phyloP scores from a whole-genome alignment of 2,113 vertebrate species.

The Noctilio leporinus region DNA sequence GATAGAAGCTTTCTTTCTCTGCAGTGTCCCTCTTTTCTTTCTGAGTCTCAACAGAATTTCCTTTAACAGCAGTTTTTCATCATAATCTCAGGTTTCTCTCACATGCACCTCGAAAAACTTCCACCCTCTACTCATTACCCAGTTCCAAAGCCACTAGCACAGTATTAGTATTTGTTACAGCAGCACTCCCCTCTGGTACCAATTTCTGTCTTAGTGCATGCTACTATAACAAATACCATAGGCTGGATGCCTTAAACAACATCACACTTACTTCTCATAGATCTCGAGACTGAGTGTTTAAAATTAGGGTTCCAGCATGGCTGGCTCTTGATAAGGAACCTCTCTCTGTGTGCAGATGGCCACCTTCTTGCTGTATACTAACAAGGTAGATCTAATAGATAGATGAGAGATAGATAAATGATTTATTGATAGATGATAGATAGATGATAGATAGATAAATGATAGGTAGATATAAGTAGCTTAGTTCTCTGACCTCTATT shows the following conservation, averaged over 20 bases:
- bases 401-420: not conserved
- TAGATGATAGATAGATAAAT: not conserved
- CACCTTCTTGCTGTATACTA: not conserved
- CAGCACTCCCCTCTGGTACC: not conserved
- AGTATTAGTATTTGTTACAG: not conserved
- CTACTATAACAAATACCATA: not conserved
- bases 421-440: too few species aligned
- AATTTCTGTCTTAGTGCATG: not conserved
- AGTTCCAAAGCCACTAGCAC: not conserved
- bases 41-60: not conserved
- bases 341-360: not conserved
- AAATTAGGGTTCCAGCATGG: not conserved
- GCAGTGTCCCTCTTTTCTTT: not conserved
- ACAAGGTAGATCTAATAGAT: fast-evolving
- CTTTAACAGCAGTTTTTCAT: not conserved
- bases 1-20: not conserved
- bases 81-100: not conserved
- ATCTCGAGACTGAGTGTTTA: not conserved
- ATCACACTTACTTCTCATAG: not conserved
- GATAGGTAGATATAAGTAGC: not conserved
- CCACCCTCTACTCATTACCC: not conserved
- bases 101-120: not conserved
- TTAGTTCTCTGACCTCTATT: not conserved
- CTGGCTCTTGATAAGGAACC: not conserved
- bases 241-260: not conserved